A percentile compares a stretch with the other conserved stretches of the same genome.
phyloP scores from a whole-genome alignment of 2,113 vertebrate genomes.

The Centropus unirufus region DNA sequence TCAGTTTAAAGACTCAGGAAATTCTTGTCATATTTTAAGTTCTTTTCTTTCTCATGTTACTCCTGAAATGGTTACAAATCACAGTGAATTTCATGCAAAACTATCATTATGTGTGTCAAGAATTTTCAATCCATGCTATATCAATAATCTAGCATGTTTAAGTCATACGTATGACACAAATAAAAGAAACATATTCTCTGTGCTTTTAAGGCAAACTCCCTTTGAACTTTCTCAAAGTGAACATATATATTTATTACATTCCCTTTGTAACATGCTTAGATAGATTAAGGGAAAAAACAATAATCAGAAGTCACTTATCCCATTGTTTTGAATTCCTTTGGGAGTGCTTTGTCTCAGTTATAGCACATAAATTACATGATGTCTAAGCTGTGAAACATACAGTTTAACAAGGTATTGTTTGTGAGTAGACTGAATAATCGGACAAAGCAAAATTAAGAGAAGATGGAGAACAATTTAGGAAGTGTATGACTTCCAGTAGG shows the following conservation, averaged over 20 bases:
- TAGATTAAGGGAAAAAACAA: background rate
- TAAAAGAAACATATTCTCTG: background rate
- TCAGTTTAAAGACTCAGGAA: constrained; percentile 71
- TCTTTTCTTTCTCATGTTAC: background rate
- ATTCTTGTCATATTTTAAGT: background rate
- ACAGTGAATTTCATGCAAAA: constrained; percentile 58
- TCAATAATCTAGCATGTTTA: background rate
- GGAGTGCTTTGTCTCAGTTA: constrained; percentile 78
- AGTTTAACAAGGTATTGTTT: constrained; percentile 75
- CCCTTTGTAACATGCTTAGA: background rate
- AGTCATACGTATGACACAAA: background rate
- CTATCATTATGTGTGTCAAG: background rate
- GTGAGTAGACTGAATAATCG: background rate
- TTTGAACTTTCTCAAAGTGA: background rate
- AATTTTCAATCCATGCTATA: background rate
- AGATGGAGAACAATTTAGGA: background rate
- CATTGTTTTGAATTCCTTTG: constrained; percentile 71
- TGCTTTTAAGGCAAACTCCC: background rate
- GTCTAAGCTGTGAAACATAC: constrained; percentile 75
- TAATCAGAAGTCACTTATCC: background rate
- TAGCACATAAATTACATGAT: constrained; percentile 77
- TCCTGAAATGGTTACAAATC: background rate
- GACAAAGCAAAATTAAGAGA: background rate
- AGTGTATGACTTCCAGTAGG: background rate
- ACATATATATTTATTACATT: background rate